Conservation (phyloP, 2,797 vertebrate species). For the Tapirus indicus region DNA sequence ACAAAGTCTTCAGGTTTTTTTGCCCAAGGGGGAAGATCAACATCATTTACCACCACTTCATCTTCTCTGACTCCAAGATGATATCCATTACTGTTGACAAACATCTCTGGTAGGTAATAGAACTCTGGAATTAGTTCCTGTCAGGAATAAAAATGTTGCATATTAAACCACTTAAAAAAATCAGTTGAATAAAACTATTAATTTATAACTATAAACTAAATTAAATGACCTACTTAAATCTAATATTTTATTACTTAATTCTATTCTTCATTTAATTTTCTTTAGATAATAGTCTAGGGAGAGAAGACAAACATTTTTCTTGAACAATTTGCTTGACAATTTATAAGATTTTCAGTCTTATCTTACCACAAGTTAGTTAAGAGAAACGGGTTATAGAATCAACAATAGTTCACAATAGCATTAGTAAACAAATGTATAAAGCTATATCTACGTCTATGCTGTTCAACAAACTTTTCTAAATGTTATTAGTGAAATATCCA, state of each 20-base stretch:
- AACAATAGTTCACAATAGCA: neutral
- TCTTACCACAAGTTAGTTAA: neutral
- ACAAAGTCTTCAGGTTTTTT: constrained; percentile 98
- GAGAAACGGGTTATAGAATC: constrained; percentile 2
- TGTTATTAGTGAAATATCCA: neutral
- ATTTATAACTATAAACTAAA: neutral
- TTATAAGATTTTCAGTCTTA: constrained; percentile 39
- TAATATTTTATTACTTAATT: neutral
- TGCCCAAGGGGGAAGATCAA: constrained; percentile 97
- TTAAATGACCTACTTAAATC: neutral
- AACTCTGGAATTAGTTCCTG: constrained; percentile 99
- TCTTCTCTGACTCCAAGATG: constrained; percentile 96
- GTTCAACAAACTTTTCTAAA: neutral
- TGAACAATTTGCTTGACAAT: neutral
- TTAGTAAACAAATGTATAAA: neutral
- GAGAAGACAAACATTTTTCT: constrained; percentile 4
- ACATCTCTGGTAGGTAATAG: constrained; percentile 99
- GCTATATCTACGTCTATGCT: neutral
- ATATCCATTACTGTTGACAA: constrained; percentile 97
- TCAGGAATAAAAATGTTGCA: neutral
- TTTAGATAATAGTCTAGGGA: neutral
- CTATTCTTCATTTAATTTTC: neutral
- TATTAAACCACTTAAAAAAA: constrained; percentile 30
- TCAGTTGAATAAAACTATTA: neutral
- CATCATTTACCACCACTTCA: constrained; percentile 93